These are phyloP conservation scores for Pogonocichla stellata DNA, from an alignment of 2,113 vertebrate species.

Conservation along the genomic window DNA sequence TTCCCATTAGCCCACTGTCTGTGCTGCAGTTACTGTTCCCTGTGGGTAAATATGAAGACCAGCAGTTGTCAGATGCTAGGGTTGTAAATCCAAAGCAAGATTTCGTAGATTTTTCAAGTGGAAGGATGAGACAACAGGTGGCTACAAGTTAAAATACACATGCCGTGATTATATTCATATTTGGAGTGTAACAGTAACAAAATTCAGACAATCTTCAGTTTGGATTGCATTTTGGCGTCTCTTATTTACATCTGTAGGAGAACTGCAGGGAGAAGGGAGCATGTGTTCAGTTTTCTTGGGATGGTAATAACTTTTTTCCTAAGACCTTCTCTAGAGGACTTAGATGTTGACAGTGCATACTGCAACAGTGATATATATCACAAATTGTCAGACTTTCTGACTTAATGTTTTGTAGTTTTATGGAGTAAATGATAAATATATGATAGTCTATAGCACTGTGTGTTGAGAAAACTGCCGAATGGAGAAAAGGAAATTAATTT, in stretches of 20 bases:
- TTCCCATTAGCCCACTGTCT: constrained; percentile 10
- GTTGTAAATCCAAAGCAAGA: background rate
- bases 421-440: background rate
- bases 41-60: background rate
- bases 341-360: background rate
- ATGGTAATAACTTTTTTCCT: background rate
- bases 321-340: background rate
- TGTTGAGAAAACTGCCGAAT: background rate
- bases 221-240: background rate
- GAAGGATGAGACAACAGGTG: background rate
- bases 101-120: background rate
- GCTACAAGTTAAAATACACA: background rate
- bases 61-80: background rate
- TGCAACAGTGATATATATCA: background rate
- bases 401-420: background rate
- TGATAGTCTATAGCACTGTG: background rate
- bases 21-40: background rate
- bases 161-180: background rate
- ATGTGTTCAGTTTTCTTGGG: background rate
- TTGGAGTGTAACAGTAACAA: background rate
- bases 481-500: background rate
- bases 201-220: background rate
- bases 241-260: background rate
- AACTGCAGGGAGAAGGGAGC: background rate
- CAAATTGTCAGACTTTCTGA: background rate